Percentiles rank a stretch among this genome's conserved stretches.
Conservation (phyloP, 2,113 vertebrate genomes). For the Leptobrachium ailaonicum region DNA sequence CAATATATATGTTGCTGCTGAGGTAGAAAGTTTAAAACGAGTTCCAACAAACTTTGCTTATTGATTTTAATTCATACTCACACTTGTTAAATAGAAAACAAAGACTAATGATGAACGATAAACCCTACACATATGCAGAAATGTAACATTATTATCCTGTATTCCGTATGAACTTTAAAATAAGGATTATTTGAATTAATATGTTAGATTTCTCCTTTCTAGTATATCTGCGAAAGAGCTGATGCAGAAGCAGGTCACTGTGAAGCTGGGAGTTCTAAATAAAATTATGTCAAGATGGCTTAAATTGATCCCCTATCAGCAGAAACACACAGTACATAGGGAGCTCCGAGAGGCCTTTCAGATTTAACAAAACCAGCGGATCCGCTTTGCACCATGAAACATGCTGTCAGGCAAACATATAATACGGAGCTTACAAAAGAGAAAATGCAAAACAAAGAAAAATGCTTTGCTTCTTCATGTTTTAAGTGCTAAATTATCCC, state of each 20-base stretch:
- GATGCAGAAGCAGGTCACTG: background rate
- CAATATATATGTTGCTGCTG: too few relatives aligned
- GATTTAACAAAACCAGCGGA: slow-evolving; percentile 55
- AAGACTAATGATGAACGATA: too few relatives aligned
- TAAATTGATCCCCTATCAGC: slow-evolving; percentile 50
- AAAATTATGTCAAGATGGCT: slow-evolving; percentile 53
- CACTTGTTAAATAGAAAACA: too few relatives aligned
- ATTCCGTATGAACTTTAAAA: too few relatives aligned
- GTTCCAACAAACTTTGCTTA: too few relatives aligned
- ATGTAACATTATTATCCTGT: too few relatives aligned
- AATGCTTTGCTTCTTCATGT: slow-evolving; percentile 61
- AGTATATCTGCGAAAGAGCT: too few relatives aligned
- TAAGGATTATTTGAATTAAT: too few relatives aligned
- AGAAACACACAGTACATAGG: background rate
- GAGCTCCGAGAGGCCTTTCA: slow-evolving; percentile 21
- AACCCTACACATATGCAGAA: too few relatives aligned
- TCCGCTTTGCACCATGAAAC: slow-evolving; percentile 49
- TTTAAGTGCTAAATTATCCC: slow-evolving; percentile 70
- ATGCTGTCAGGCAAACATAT: slow-evolving; percentile 48
- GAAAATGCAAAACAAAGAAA: slow-evolving; percentile 60
- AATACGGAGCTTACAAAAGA: slow-evolving; percentile 53
- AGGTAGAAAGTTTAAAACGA: too few relatives aligned
- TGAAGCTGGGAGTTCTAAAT: slow-evolving; percentile 40
- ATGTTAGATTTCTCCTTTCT: too few relatives aligned
- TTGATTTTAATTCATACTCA: too few relatives aligned